Conservation (phyloP, 2,797 vertebrate species). For the Thripadectes ignobilis region DNA sequence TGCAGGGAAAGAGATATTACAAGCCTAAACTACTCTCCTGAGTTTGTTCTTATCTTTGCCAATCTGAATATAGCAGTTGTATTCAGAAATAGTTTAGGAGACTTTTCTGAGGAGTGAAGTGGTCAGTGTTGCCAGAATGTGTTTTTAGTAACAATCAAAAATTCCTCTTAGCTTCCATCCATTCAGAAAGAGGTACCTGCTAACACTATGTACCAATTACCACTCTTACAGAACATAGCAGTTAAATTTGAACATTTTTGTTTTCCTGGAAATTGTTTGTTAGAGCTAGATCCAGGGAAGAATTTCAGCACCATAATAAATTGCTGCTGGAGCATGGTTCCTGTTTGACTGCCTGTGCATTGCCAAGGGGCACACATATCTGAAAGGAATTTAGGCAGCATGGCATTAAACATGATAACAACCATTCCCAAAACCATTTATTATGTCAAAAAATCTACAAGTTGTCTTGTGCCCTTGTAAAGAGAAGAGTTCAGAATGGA, state of each 20-base stretch:
- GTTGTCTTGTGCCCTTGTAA: background rate
- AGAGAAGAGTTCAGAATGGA: background rate
- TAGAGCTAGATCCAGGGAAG: background rate
- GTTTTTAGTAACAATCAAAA: background rate
- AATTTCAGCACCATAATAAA: background rate
- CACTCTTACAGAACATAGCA: background rate
- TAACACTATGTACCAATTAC: background rate
- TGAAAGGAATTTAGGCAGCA: background rate
- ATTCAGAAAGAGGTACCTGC: background rate
- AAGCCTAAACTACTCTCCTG: background rate
- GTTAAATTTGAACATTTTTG: background rate
- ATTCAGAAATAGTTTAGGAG: background rate
- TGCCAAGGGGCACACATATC: accelerated
- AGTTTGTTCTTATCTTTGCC: background rate
- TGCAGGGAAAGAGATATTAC: background rate
- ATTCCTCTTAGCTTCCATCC: background rate
- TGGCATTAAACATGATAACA: background rate
- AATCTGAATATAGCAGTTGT: background rate
- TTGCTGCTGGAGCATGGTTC: background rate
- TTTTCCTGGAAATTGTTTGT: background rate
- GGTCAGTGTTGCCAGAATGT: background rate
- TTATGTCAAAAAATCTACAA: background rate
- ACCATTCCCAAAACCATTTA: background rate
- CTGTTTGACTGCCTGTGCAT: background rate
- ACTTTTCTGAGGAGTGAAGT: background rate